A percentile compares a stretch with the other conserved stretches of the same genome.
These are phyloP conservation scores for Platysternon megacephalum DNA, from an alignment of 2,113 vertebrate genomes.

Conservation along the genomic window DNA sequence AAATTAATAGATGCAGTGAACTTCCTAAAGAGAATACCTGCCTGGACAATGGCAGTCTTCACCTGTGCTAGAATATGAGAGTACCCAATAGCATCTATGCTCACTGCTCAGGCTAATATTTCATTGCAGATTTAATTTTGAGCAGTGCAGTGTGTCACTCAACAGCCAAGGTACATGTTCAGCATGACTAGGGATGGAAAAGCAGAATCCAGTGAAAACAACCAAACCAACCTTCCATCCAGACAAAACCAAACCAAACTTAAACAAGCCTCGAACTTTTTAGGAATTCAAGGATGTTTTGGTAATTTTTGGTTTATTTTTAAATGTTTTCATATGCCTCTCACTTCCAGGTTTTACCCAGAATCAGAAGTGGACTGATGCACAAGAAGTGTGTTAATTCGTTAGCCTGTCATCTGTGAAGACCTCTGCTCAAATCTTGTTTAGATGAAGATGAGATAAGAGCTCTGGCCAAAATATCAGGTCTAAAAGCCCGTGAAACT, in stretches of 20 bases:
- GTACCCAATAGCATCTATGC: background rate
- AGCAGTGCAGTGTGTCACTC: background rate
- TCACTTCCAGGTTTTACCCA: background rate
- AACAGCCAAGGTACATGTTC: background rate
- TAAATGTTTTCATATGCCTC: background rate
- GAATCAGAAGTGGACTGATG: background rate
- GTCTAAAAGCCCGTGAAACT: background rate
- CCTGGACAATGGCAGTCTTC: background rate
- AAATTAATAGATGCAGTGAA: constrained; percentile 35
- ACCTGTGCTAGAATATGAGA: background rate
- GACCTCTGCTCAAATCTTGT: background rate
- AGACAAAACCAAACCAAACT: background rate
- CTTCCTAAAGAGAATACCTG: background rate
- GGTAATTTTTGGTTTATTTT: background rate
- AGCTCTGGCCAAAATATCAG: background rate
- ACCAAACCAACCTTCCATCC: background rate
- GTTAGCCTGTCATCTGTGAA: background rate
- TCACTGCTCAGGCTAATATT: background rate
- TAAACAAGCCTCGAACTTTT: background rate
- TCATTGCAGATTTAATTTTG: constrained; percentile 10
- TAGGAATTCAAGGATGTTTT: background rate
- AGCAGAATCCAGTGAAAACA: constrained; percentile 11
- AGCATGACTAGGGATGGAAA: background rate
- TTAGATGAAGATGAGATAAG: background rate
- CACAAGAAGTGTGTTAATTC: background rate